These are phyloP conservation scores for Scatophagus argus DNA, from an alignment of 2,113 vertebrate genomes.

Conservation along the genomic window DNA sequence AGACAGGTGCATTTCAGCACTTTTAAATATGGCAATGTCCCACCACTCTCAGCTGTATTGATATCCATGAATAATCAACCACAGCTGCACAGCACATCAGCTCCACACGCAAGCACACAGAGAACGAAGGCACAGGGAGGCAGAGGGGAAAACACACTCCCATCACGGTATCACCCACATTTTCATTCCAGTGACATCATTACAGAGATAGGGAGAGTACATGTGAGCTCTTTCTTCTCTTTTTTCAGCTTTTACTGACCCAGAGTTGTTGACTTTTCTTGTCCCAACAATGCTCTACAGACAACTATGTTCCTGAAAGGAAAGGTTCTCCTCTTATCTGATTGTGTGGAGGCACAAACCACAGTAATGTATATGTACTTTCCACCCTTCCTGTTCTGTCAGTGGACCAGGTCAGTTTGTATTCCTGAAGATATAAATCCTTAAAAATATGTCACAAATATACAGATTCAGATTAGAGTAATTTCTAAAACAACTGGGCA, in stretches of 20 bases:
- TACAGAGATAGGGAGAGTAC: not conserved
- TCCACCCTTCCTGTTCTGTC: not conserved
- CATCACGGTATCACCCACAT: not conserved
- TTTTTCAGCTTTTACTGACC: not conserved
- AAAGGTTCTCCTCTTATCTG: not conserved
- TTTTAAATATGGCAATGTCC: conserved; percentile 60
- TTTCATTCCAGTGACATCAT: conserved; percentile 7
- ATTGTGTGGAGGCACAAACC: not conserved
- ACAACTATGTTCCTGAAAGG: not conserved
- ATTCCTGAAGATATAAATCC: too few relatives aligned
- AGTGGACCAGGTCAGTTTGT: too few relatives aligned
- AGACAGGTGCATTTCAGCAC: conserved; percentile 67
- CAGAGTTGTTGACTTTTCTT: not conserved
- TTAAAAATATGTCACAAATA: not conserved
- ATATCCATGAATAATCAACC: conserved; percentile 77
- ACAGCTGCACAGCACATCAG: conserved; percentile 56
- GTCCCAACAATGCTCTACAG: not conserved
- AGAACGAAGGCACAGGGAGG: conserved; percentile 12
- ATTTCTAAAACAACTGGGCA: not conserved
- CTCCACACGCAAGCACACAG: conserved; percentile 17
- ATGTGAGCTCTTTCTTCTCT: not conserved
- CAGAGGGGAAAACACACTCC: not conserved
- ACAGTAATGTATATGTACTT: too few relatives aligned
- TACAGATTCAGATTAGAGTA: not conserved
- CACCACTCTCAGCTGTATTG: conserved; percentile 65